Evolutionary conservation across 2,888 invertebrate genomes (phyloP), one percentile per base, ranked within the genome.

Genomic region (Callinectes sapidus): DNA sequence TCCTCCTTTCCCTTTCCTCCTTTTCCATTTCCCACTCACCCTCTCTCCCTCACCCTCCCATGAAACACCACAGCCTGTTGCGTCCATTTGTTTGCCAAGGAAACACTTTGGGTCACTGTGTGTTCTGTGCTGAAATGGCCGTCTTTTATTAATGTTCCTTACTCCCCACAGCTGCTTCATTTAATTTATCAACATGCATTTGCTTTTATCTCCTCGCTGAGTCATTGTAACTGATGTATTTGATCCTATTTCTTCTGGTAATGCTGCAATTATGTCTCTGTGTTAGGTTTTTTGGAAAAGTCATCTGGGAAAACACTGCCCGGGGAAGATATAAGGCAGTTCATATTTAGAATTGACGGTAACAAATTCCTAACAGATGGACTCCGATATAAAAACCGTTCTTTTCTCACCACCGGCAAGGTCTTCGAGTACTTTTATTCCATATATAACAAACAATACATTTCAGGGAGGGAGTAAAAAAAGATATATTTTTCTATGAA

Each of bases 51-150:
- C 18, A 71, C 87, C 87, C 87, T 87, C 32, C 87, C 71, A 35
- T 42, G 91, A 87, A 42, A 71, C 71, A 42, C 54, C 91, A 48
- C 55, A 48, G 91, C 91, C 91, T 91, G 91, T 91, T 91, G 91
- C 91, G 61, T 85, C 77, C 89, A 91, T 91, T 91, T 91, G 91
- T 91, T 91, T 88, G 88, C 91, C 71, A 81, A 88, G 91, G 88
- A 91, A 91, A 91, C 91, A 91, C 88, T 28, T 39, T 13, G 77
- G 91, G 91, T 91, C 91, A 89, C 81, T 54, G 91, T 48, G 89
- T 55, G 88, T 88, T 87, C 88, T 71, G 88, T 88, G 87, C 81
- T 54, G 88, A 54, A 88, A 71, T 35, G n/a, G 48, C 54, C 39
- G 35, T 18, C 91, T 89, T 48, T 89, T 91, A 91, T 91, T 91